These are phyloP conservation scores for Aradophagus sp. DNA, from an alignment of 1,140 invertebrate genomes.

Conservation along the genomic window DNA sequence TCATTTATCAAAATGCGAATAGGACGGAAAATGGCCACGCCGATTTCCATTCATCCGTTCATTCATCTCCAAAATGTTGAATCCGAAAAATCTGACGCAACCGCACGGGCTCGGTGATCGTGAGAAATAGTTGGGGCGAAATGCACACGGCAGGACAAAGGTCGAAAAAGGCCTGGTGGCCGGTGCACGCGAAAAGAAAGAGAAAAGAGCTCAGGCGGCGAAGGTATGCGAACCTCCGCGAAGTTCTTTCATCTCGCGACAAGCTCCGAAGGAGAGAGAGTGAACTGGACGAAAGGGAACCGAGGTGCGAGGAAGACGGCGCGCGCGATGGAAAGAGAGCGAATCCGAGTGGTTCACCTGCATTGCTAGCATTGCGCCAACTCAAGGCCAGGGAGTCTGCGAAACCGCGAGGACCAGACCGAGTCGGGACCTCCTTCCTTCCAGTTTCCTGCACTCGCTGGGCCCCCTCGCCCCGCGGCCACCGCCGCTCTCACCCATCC, in stretches of 20 bases:
- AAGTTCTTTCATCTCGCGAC: constrained; percentile 59
- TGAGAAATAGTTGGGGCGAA: constrained; percentile 45
- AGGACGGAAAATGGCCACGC: not conserved
- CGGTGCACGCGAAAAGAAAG: constrained; percentile 55
- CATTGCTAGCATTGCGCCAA: constrained; percentile 75
- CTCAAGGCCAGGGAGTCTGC: constrained; percentile 74
- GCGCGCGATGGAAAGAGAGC: constrained; percentile 55
- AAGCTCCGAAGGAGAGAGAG: constrained; percentile 52
- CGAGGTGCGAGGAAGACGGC: constrained; percentile 40
- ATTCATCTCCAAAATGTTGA: constrained; percentile 22
- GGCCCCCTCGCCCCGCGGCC: constrained; percentile 17
- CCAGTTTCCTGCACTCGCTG: constrained; percentile 65
- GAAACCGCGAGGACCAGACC: constrained; percentile 68
- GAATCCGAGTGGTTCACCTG: constrained; percentile 73
- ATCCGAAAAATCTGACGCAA: constrained; percentile 41
- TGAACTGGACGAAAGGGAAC: constrained; percentile 53
- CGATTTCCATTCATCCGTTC: constrained; percentile 22
- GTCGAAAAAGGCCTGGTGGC: constrained; percentile 43
- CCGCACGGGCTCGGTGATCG: constrained; percentile 22
- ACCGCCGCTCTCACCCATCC: constrained; percentile 13
- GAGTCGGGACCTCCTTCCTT: constrained; percentile 71
- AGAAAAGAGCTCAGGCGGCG: constrained; percentile 48
- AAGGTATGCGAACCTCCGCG: constrained; percentile 58
- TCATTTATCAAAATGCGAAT: too few relatives aligned
- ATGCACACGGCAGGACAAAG: constrained; percentile 44